Percentiles rank a stretch among this genome's conserved stretches.
phyloP scores from a whole-genome alignment of 1,140 invertebrate genomes.

The Caerostris extrusa region DNA sequence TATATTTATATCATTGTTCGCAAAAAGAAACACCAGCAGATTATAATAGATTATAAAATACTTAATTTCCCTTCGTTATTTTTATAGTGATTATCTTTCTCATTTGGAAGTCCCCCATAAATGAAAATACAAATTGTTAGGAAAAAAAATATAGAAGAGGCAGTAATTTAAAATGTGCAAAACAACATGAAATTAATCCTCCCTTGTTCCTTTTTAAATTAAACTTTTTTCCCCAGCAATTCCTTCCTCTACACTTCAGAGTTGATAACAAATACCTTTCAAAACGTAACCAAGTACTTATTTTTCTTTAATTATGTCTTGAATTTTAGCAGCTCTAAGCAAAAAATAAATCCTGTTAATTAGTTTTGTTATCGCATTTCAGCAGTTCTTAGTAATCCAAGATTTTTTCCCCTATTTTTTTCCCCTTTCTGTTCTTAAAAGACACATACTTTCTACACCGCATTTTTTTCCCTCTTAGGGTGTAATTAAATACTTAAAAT shows the following conservation, averaged over 20 bases:
- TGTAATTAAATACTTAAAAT: conserved; percentile 43
- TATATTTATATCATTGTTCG: background rate
- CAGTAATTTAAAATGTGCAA: background rate
- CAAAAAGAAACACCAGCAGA: background rate
- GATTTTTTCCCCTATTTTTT: background rate
- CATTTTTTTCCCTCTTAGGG: background rate
- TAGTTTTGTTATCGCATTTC: conserved; percentile 52
- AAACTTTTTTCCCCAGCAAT: background rate
- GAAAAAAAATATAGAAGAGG: background rate
- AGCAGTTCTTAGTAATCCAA: conserved; percentile 36
- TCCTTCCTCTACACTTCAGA: conserved; percentile 14
- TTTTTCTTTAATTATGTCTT: conserved; percentile 43
- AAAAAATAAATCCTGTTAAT: conserved; percentile 49
- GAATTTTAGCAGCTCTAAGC: conserved; percentile 20
- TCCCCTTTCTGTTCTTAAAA: background rate
- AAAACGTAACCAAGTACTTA: conserved; percentile 35
- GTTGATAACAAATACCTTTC: conserved; percentile 39
- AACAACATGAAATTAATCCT: conserved; percentile 5
- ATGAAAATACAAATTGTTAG: background rate
- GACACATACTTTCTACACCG: background rate
- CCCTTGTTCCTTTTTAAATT: conserved; percentile 15
- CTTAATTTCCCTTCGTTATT: background rate
- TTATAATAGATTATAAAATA: background rate
- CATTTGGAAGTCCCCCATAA: background rate
- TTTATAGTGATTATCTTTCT: background rate